These are phyloP conservation scores for Discoglossus pictus DNA, from an alignment of 2,797 vertebrate species.

Conservation along the genomic window DNA sequence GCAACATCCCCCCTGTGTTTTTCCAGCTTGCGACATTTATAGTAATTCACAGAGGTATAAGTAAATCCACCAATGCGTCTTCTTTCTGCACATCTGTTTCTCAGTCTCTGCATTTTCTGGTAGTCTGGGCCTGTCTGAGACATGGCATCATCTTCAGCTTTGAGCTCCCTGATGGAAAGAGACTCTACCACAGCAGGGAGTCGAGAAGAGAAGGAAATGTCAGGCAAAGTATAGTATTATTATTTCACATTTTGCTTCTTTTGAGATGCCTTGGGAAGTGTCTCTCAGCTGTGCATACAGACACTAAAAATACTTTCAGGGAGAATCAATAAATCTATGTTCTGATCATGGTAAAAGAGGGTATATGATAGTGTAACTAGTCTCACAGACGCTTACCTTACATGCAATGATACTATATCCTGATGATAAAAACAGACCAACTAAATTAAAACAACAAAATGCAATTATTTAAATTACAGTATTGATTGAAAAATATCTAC, in stretches of 20 bases:
- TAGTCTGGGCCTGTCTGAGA: slow-evolving; percentile 33
- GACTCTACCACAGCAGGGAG: slow-evolving; percentile 36
- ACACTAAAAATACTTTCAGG: background rate
- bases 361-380: slow-evolving; percentile 6
- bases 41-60: slow-evolving; percentile 11
- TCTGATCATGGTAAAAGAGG: background rate
- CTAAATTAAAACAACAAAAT: too few species aligned
- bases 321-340: background rate
- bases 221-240: slow-evolving; percentile 30
- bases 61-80: slow-evolving; percentile 4
- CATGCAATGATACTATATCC: background rate
- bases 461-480: too few species aligned
- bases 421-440: too few species aligned
- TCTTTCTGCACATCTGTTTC: slow-evolving; percentile 40
- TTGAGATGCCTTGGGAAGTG: slow-evolving; percentile 8
- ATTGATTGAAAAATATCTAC: too few species aligned
- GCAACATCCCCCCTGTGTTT: too few species aligned
- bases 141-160: slow-evolving; percentile 39
- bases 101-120: slow-evolving; percentile 32
- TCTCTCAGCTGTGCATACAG: slow-evolving; percentile 2
- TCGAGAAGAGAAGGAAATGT: slow-evolving; percentile 20
- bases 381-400: background rate
- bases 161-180: slow-evolving; percentile 38
- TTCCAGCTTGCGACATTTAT: slow-evolving; percentile 19
- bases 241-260: slow-evolving; percentile 1